phyloP scores from a whole-genome alignment of 2,113 vertebrate species.

The Menidia beryllina region DNA sequence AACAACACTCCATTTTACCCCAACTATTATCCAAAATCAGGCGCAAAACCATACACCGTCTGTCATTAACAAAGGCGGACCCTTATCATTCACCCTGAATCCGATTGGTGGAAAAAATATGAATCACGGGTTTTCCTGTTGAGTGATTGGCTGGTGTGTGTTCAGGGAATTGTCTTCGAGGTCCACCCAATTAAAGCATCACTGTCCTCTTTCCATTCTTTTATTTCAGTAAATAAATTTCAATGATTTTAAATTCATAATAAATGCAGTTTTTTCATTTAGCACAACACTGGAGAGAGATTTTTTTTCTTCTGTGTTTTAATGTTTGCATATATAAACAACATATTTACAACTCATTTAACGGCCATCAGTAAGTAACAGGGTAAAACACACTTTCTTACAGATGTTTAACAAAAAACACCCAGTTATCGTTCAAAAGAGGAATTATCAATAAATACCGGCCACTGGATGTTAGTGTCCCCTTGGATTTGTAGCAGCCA shows the following conservation, averaged over 20 bases:
- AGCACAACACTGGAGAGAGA: constrained; percentile 13
- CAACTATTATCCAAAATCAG: constrained; percentile 2
- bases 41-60: constrained; percentile 3
- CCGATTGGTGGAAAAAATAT: constrained; percentile 58
- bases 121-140: fast-evolving
- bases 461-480: constrained; percentile 48
- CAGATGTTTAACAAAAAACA: constrained; percentile 44
- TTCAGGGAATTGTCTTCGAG: background rate
- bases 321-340: constrained; percentile 75
- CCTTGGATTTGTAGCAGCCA: constrained; percentile 58
- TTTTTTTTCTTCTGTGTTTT: constrained; percentile 35
- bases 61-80: constrained; percentile 18
- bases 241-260: too few species aligned
- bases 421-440: constrained; percentile 33
- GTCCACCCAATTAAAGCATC: too few species aligned
- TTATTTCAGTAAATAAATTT: background rate
- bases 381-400: constrained; percentile 59
- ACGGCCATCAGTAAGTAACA: constrained; percentile 42
- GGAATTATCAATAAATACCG: constrained; percentile 65
- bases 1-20: constrained; percentile 3
- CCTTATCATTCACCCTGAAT: background rate
- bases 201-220: background rate
- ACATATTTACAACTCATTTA: constrained; percentile 81
- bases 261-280: background rate
- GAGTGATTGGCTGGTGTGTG: constrained; percentile 54